These are phyloP conservation scores for Gambelia wislizenii DNA, from an alignment of 2,797 vertebrate genomes.

Conservation along the genomic window DNA sequence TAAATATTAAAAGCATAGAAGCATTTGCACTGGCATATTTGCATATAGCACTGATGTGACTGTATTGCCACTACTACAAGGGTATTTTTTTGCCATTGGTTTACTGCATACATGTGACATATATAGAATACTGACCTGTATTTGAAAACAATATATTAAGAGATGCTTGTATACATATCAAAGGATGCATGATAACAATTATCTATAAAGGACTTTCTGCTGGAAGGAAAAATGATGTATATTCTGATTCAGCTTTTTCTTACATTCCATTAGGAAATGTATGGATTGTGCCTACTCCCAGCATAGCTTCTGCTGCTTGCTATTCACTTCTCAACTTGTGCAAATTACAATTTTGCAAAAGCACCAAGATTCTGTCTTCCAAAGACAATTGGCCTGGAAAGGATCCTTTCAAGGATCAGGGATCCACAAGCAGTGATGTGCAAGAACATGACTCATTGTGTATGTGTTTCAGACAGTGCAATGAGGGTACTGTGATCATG, in stretches of 20 bases:
- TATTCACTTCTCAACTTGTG: not conserved
- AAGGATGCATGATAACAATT: not conserved
- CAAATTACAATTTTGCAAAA: not conserved
- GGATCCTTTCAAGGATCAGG: not conserved
- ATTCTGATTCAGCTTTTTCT: not conserved
- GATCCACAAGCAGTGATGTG: not conserved
- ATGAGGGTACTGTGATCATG: not conserved
- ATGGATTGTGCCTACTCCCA: not conserved
- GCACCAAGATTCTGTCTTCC: not conserved
- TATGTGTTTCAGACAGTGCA: not conserved
- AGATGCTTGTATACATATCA: not conserved
- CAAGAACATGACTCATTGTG: not conserved
- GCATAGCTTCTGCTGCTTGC: not conserved
- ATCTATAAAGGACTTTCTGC: not conserved
- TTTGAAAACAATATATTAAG: not conserved
- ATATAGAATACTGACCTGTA: not conserved
- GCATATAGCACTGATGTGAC: not conserved
- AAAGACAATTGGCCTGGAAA: not conserved
- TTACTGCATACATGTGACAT: not conserved
- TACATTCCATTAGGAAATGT: not conserved
- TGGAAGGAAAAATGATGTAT: not conserved
- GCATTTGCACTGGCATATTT: not conserved
- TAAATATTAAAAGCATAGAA: not conserved
- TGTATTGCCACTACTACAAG: too few species aligned
- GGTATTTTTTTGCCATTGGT: not conserved